phyloP scores from a whole-genome alignment of 2,797 vertebrate genomes.

The Gorsachius magnificus region DNA sequence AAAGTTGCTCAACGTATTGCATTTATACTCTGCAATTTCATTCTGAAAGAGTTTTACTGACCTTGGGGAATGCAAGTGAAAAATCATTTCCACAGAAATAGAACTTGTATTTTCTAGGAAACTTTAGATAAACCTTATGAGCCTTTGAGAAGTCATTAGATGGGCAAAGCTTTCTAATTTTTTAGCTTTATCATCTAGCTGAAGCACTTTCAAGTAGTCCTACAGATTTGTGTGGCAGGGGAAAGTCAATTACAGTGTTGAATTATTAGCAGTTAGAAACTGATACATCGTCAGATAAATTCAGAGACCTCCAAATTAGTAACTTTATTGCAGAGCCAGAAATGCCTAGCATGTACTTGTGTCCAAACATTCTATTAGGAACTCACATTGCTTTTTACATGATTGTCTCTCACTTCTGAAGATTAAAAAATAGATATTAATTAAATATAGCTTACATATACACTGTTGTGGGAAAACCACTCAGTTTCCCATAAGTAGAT shows the following conservation, averaged over 20 bases:
- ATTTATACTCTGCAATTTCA: background rate
- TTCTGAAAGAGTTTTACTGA: conserved; percentile 11
- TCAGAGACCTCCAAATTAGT: background rate
- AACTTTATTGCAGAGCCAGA: background rate
- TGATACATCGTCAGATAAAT: background rate
- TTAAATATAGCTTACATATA: background rate
- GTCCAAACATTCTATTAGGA: background rate
- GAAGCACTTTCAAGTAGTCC: conserved; percentile 8
- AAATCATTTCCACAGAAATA: background rate
- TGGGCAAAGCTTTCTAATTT: background rate
- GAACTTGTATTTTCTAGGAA: conserved; percentile 12
- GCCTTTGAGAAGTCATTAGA: conserved; percentile 11
- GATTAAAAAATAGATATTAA: background rate
- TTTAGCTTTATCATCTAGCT: background rate
- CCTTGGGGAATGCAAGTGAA: background rate
- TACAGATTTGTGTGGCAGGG: background rate
- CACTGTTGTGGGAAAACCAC: background rate
- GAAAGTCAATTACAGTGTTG: conserved; percentile 2
- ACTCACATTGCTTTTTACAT: background rate
- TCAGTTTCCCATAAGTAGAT: background rate
- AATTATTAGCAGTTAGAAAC: conserved; percentile 1
- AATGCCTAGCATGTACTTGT: background rate
- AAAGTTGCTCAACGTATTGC: background rate
- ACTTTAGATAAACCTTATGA: conserved; percentile 12
- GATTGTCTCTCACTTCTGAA: background rate